A percentile compares a stretch with the other conserved stretches of the same genome.
phyloP scores from a whole-genome alignment of 1,140 invertebrate species.

The Mactra quadrangularis region DNA sequence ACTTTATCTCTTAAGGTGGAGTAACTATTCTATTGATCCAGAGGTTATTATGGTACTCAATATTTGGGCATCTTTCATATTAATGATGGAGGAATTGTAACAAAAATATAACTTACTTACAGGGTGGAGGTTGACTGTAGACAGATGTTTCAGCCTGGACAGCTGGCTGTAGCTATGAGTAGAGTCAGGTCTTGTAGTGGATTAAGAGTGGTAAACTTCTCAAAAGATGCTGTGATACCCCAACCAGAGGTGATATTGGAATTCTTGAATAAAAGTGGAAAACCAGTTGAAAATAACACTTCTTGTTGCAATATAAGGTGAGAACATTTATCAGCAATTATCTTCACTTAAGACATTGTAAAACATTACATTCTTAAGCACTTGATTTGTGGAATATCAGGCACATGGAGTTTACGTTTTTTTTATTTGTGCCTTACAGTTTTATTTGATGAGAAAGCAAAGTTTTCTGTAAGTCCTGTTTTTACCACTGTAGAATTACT shows the following conservation, averaged over 20 bases:
- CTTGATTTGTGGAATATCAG: constrained; percentile 23
- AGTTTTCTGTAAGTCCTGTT: constrained; percentile 43
- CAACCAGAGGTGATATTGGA: constrained; percentile 33
- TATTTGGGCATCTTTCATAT: too few species aligned
- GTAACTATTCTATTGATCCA: too few species aligned
- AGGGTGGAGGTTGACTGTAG: constrained; percentile 57
- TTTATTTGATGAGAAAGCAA: constrained; percentile 46
- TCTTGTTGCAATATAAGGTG: constrained; percentile 38
- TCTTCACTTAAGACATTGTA: not conserved
- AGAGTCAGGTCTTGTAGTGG: constrained; percentile 37
- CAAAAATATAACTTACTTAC: too few species aligned
- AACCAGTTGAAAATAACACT: not conserved
- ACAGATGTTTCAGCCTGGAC: constrained; percentile 56
- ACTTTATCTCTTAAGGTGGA: too few species aligned
- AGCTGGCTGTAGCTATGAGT: constrained; percentile 50
- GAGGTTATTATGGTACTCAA: too few species aligned
- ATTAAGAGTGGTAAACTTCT: constrained; percentile 54
- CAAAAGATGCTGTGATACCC: constrained; percentile 45
- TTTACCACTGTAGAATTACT: constrained; percentile 56
- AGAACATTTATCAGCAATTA: not conserved
- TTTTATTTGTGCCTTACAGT: constrained; percentile 20
- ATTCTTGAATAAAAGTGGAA: constrained; percentile 6
- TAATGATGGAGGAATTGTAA: too few species aligned
- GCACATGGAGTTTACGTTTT: constrained; percentile 28
- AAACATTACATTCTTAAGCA: constrained; percentile 45